Percentiles rank a stretch among this genome's conserved stretches.
Conservation (phyloP, 2,797 vertebrate genomes). For the Melanotaenia parkinsoni region DNA sequence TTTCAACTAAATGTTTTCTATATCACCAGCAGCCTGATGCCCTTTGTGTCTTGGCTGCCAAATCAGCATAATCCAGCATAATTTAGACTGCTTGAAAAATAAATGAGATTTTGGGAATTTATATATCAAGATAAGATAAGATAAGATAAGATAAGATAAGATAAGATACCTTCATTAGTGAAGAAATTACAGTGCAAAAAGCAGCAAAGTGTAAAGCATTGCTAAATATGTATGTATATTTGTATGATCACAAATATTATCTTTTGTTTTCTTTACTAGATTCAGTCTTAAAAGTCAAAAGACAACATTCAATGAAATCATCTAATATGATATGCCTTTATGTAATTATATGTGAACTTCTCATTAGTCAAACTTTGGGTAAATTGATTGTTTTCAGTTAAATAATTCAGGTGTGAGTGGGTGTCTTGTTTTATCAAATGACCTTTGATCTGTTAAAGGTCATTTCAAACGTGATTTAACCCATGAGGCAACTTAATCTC, state of each 20-base stretch:
- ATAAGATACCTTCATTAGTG: not conserved
- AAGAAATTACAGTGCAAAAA: no score
- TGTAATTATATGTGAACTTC: not conserved
- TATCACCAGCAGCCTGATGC: not conserved
- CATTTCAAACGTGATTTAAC: no score
- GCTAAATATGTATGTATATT: no score
- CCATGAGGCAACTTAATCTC: no score
- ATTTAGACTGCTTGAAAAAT: no score
- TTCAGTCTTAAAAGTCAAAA: not conserved
- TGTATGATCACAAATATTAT: not conserved
- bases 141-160: no score
- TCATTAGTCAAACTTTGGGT: not conserved
- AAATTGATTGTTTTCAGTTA: not conserved
- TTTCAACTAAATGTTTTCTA: conserved; percentile 19
- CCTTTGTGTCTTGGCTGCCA: conserved; percentile 6
- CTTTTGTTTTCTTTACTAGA: not conserved
- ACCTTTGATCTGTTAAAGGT: no score
- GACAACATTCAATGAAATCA: not conserved
- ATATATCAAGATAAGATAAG: no score
- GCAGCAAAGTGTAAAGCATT: no score
- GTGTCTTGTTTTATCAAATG: not conserved
- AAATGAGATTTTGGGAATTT: not conserved
- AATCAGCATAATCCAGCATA: no score
- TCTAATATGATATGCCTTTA: not conserved
- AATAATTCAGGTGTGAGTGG: not conserved